These are phyloP conservation scores for Pemphredon lugubris DNA, from an alignment of 2,888 invertebrate species.

Conservation along the genomic window DNA sequence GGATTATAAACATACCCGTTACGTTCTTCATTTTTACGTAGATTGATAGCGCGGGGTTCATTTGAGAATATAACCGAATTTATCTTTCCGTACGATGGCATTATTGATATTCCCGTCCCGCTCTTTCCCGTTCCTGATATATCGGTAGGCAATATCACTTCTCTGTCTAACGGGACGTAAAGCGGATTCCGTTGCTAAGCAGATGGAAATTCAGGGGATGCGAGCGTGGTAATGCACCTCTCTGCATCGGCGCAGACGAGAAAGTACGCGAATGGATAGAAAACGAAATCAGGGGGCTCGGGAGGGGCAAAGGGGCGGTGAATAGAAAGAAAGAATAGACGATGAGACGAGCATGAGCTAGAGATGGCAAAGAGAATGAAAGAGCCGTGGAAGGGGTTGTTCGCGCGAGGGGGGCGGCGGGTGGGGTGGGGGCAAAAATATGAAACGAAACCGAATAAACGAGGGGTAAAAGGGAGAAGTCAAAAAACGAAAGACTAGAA, in stretches of 20 bases:
- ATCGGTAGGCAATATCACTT: conserved; percentile 40
- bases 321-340: conserved; percentile 10
- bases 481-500: neutral
- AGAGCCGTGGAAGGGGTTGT: neutral
- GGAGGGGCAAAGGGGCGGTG: no score
- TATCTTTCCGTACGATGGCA: conserved; percentile 3
- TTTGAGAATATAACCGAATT: neutral
- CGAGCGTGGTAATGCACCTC: conserved; percentile 69
- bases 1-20: no score
- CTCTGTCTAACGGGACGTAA: conserved; percentile 72
- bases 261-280: neutral
- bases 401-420: no score
- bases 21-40: no score
- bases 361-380: neutral
- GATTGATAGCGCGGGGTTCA: no score
- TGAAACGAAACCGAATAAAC: neutral
- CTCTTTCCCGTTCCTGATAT: conserved; percentile 6
- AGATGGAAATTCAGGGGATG: conserved; percentile 54
- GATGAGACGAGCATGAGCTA: conserved; percentile 9
- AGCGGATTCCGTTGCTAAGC: conserved; percentile 78
- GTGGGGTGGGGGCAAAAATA: neutral
- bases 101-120: no score
- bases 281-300: conserved; percentile 3
- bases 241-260: conserved; percentile 38
- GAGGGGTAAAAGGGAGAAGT: neutral